Base-by-base conservation (phyloP, 2,888 invertebrate species). In the Marasmarcha lunaedactyla region DNA sequence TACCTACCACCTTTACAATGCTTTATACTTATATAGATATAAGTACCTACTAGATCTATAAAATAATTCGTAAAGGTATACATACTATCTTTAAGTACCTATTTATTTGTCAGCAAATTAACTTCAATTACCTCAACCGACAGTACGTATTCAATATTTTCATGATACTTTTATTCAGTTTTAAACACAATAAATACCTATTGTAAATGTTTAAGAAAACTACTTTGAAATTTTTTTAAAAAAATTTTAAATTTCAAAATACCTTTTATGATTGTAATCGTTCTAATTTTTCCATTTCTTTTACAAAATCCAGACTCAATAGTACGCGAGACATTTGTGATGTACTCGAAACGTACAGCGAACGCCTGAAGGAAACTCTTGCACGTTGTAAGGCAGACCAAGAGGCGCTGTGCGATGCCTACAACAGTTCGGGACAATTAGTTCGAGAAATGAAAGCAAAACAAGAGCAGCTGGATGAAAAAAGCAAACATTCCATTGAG, bases 311-410 rank as follows among this genome's bases (percentile, higher is more conserved):
- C 41, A 66, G 66, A 38, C 35, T 71, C 13, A 51, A 37, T 36
- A 59, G 63, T 44, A 59, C 71, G 27, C 71, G 74, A 20, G 60
- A 57, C 42, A 63, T 74, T n/a, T 68, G 71, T 52, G 64, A 61
- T 41, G 69, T 61, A 37, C 53, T 78, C 20, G 63, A 71, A 42
- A 60, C 67, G 35, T 59, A 65, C 50, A 54, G 55, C 44, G 59
- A 52, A 43, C 55, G 69, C 1, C 55, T 76, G 37, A 67, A 66
- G 27, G 59, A 58, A 25, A 54, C 68, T 9, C 47, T 72, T 39
- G 52, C 60, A 10, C 64, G 74, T 26, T 59, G 60, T 50, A 56
- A 61, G 27, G 52, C 50, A 1, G 74, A 73, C 57, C 65, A 68
- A 47, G 55, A 46, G 2, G 56, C 61, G 38, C 57, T 76, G 30